A percentile compares a stretch with the other conserved stretches of the same genome.
Evolutionary conservation across 2,113 vertebrate genomes (phyloP).

Genomic region (Morphnarchus princeps): DNA sequence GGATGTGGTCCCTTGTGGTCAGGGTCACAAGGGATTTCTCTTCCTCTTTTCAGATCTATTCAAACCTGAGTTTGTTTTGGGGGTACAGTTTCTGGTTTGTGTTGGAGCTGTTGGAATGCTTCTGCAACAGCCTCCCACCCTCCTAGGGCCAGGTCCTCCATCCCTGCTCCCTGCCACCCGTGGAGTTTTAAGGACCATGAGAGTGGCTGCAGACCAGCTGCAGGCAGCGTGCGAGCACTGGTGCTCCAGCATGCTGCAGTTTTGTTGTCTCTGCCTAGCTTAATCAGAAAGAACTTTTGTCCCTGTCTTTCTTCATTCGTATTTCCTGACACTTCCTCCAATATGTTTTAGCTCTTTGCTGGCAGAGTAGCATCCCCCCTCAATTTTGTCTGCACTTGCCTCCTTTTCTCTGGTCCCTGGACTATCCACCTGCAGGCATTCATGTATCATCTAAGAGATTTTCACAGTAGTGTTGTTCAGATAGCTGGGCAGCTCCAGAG

Average conservation of each 20-base stretch:
- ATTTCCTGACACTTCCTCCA: neutral
- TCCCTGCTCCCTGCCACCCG: neutral
- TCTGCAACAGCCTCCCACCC: neutral
- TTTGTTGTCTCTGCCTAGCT: neutral
- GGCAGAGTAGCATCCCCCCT: neutral
- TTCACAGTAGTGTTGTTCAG: neutral
- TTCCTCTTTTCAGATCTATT: neutral
- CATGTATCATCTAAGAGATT: neutral
- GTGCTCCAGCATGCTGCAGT: neutral
- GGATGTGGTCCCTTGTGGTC: neutral
- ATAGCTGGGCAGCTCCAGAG: neutral
- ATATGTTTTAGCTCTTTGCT: neutral
- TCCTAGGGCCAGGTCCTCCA: neutral
- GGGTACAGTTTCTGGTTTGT: neutral
- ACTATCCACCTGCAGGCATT: neutral
- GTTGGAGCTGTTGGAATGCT: neutral
- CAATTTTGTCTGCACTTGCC: neutral
- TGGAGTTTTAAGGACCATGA: neutral
- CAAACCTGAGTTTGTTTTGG: neutral
- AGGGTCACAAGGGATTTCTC: neutral
- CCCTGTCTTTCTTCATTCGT: neutral
- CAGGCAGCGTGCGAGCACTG: neutral
- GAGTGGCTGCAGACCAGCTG: neutral
- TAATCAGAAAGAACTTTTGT: constrained; percentile 3
- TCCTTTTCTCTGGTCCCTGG: neutral